These are phyloP conservation scores for Istiophorus platypterus DNA, from an alignment of 2,113 vertebrate genomes.

Conservation along the genomic window DNA sequence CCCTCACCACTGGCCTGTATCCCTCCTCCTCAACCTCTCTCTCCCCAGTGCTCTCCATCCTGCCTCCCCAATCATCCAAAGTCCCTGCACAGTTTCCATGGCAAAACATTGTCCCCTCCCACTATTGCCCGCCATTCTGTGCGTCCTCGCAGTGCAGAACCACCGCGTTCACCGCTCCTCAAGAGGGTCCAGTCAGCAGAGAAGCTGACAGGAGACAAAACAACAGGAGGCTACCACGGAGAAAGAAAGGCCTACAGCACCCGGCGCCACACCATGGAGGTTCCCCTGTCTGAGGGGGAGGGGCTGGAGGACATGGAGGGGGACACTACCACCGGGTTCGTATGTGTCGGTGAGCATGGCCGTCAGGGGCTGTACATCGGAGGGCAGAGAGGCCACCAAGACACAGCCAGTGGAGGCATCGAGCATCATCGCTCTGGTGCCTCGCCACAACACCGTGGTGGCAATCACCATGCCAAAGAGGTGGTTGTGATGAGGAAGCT, in stretches of 20 bases:
- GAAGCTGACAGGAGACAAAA: slow-evolving; percentile 89
- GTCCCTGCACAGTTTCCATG: slow-evolving; percentile 85
- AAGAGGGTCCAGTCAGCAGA: slow-evolving; percentile 91
- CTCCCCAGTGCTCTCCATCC: slow-evolving; percentile 90
- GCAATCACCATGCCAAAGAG: slow-evolving; percentile 81
- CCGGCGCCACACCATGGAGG: slow-evolving; percentile 85
- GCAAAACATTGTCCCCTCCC: slow-evolving; percentile 89
- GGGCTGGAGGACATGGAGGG: slow-evolving; percentile 69
- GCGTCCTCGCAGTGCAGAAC: slow-evolving; percentile 85
- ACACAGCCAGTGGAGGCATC: slow-evolving; percentile 61
- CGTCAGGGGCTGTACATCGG: slow-evolving; percentile 75
- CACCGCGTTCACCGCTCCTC: slow-evolving; percentile 90
- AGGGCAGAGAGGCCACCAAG: slow-evolving; percentile 73
- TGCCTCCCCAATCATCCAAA: slow-evolving; percentile 86
- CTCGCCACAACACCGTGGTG: slow-evolving; percentile 64
- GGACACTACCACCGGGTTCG: slow-evolving; percentile 66
- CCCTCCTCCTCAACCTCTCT: slow-evolving; percentile 88
- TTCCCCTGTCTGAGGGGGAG: slow-evolving; percentile 78
- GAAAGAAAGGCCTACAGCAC: slow-evolving; percentile 81
- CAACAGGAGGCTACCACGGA: slow-evolving; percentile 80
- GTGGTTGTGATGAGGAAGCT: slow-evolving; percentile 92
- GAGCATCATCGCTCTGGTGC: slow-evolving; percentile 51
- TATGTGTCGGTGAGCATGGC: slow-evolving; percentile 80
- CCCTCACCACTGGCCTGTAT: slow-evolving; percentile 94
- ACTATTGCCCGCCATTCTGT: slow-evolving; percentile 87